phyloP scores from a whole-genome alignment of 2,113 vertebrate genomes.

The Fregata magnificens region DNA sequence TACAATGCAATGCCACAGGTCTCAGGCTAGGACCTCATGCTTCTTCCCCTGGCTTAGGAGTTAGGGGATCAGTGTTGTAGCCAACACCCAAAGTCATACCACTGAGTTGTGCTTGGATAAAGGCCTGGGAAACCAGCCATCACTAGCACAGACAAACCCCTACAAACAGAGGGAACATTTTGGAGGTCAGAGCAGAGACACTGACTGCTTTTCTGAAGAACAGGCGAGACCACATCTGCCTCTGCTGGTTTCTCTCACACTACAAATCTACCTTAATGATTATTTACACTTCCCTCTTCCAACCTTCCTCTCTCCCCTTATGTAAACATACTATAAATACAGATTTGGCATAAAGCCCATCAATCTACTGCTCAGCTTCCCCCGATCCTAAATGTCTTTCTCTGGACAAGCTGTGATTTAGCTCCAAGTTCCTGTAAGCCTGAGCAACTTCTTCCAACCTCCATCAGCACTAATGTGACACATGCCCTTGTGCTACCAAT shows the following conservation, averaged over 20 bases:
- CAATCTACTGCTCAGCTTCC: background rate
- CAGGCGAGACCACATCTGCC: background rate
- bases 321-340: constrained; percentile 39
- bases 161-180: background rate
- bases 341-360: constrained; percentile 31
- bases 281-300: constrained; percentile 41
- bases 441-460: constrained; percentile 56
- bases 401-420: constrained; percentile 47
- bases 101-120: background rate
- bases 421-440: constrained; percentile 52
- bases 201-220: background rate
- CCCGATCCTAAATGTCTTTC: constrained; percentile 17
- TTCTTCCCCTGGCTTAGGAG: background rate
- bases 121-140: background rate
- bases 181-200: background rate
- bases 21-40: background rate
- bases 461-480: constrained; percentile 48
- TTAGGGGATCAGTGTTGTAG: background rate
- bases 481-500: background rate
- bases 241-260: background rate
- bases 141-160: background rate
- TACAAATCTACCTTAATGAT: background rate
- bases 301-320: constrained; percentile 19
- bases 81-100: background rate
- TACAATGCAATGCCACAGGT: background rate